Conservation (phyloP, 2,888 invertebrate species). For the Lathronympha strigana region DNA sequence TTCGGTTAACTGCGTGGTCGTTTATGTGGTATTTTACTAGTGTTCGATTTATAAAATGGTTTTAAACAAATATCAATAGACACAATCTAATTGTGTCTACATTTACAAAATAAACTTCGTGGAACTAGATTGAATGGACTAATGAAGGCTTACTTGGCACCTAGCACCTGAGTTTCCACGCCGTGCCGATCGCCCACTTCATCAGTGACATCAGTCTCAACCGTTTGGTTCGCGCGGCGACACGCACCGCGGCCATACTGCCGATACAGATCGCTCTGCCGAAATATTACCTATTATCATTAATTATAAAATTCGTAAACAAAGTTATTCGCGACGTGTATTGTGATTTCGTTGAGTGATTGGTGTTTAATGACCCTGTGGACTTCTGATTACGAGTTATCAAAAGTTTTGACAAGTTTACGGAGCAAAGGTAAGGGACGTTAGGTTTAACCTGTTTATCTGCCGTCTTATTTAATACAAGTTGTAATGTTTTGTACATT, state of each 20-base stretch:
- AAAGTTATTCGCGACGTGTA: slow-evolving; percentile 5
- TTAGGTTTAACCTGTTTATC: not conserved
- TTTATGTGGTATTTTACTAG: not conserved
- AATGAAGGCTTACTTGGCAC: slow-evolving; percentile 11
- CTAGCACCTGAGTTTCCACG: slow-evolving; percentile 25
- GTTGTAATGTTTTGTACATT: not conserved
- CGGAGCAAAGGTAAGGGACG: not conserved
- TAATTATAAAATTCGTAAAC: slow-evolving; percentile 1
- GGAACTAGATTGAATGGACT: slow-evolving; percentile 1
- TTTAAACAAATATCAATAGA: too few relatives aligned
- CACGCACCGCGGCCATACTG: slow-evolving; percentile 9
- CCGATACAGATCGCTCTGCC: slow-evolving; percentile 3
- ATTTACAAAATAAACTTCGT: not conserved
- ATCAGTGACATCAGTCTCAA: slow-evolving; percentile 35
- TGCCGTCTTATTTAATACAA: not conserved
- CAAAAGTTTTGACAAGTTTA: not conserved
- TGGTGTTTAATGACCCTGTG: slow-evolving; percentile 9
- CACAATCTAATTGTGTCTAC: not conserved
- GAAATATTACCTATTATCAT: not conserved
- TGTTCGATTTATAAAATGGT: not conserved
- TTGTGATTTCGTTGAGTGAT: slow-evolving; percentile 27
- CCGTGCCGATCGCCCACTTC: slow-evolving; percentile 9
- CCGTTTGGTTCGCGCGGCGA: slow-evolving; percentile 1
- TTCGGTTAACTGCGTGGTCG: too few relatives aligned
- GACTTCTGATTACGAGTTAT: slow-evolving; percentile 3